These are phyloP conservation scores for Ferrisia virgata DNA, from an alignment of 2,888 invertebrate species.

Conservation along the genomic window DNA sequence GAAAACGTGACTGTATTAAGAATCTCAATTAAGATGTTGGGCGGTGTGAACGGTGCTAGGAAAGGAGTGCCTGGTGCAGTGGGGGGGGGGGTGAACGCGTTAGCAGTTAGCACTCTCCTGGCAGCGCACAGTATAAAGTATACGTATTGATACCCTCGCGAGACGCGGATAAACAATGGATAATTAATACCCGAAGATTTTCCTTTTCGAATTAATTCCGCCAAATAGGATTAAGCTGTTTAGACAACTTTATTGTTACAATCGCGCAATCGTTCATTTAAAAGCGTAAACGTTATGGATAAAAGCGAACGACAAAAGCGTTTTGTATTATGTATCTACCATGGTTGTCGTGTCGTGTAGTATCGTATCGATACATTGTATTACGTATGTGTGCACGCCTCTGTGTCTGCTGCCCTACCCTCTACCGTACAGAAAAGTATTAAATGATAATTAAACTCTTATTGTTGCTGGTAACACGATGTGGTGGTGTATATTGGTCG, in stretches of 20 bases:
- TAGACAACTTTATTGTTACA: slow-evolving; percentile 5
- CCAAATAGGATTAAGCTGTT: slow-evolving; percentile 24
- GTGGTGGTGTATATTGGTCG: neutral
- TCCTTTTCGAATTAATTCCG: neutral
- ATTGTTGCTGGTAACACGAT: neutral
- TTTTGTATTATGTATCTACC: neutral
- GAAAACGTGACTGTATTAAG: slow-evolving; percentile 48
- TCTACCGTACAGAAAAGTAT: neutral
- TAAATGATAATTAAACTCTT: slow-evolving; percentile 22
- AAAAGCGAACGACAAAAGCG: neutral
- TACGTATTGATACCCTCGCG: neutral
- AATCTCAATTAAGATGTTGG: neutral
- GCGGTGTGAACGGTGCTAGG: no score
- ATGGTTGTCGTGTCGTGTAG: neutral
- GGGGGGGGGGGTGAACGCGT: neutral
- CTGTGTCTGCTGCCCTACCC: no score
- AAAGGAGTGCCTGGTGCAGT: no score
- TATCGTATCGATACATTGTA: neutral
- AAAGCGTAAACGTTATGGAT: neutral
- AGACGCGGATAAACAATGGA: neutral
- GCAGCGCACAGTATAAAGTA: no score
- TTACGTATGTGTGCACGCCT: no score
- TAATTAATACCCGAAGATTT: neutral
- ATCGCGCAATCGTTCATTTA: neutral
- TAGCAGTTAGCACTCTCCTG: no score